A percentile compares a stretch with the other conserved stretches of the same genome.
phyloP scores from a whole-genome alignment of 2,797 vertebrate species.

The Adelosebastes latens region DNA sequence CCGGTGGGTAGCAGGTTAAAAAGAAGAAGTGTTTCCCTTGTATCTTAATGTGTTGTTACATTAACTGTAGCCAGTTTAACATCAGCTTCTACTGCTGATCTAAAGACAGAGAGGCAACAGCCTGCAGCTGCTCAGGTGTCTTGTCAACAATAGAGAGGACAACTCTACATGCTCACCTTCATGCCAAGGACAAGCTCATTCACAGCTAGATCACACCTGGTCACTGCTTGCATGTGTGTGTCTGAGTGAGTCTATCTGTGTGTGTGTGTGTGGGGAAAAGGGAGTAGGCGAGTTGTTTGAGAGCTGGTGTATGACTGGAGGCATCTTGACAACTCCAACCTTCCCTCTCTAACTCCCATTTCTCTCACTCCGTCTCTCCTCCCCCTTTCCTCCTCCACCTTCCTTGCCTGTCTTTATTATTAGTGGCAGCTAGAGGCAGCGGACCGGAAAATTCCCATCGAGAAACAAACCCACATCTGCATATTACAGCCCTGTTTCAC shows the following conservation, averaged over 20 bases:
- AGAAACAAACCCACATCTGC: conserved; percentile 85
- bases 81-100: not conserved
- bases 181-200: conserved; percentile 76
- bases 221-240: conserved; percentile 36
- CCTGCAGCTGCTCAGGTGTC: conserved; percentile 43
- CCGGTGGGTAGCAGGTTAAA: not conserved
- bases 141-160: conserved; percentile 61
- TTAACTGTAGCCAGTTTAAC: not conserved
- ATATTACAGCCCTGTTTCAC: conserved; percentile 82
- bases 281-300: conserved; percentile 29
- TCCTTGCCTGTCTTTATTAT: conserved; percentile 80
- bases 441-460: conserved; percentile 83
- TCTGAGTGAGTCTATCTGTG: conserved; percentile 9
- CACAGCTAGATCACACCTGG: conserved; percentile 71
- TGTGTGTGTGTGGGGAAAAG: conserved; percentile 8
- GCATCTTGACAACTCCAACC: conserved; percentile 67
- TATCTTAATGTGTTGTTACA: not conserved
- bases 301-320: conserved; percentile 58
- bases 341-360: conserved; percentile 31
- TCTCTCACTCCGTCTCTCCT: not conserved
- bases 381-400: conserved; percentile 25
- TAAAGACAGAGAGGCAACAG: conserved; percentile 22
- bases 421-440: conserved; percentile 80
- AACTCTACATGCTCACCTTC: conserved; percentile 69
- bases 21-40: not conserved